Percentiles rank a stretch among this genome's conserved stretches.
Evolutionary conservation across 2,113 vertebrate species (phyloP).

Genomic region (Prolemur simus): DNA sequence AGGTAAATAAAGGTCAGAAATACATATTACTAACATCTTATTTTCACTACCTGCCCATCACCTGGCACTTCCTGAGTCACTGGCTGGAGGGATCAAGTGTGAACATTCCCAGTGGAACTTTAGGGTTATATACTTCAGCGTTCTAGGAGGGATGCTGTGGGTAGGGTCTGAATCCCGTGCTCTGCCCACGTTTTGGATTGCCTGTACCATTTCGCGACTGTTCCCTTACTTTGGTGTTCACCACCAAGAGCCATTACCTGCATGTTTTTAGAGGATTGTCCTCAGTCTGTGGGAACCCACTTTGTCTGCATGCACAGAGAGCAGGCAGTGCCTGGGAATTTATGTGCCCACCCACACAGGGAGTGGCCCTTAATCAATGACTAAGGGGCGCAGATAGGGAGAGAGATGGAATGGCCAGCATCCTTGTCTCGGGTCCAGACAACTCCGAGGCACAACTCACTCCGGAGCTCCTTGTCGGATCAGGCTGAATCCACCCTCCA

Average conservation of each 20-base stretch:
- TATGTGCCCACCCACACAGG: rapidly evolving
- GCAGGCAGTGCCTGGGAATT: neutral
- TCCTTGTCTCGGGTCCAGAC: neutral
- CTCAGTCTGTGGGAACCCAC: neutral
- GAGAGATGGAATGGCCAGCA: neutral
- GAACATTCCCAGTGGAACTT: neutral
- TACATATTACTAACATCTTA: neutral
- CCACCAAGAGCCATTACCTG: neutral
- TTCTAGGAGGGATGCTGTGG: neutral
- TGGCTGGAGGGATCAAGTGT: neutral
- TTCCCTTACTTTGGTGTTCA: neutral
- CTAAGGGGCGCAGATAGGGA: neutral
- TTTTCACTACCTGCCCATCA: too few species aligned
- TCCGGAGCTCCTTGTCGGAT: neutral
- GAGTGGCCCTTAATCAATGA: neutral
- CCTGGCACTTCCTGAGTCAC: neutral
- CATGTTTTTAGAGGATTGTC: neutral
- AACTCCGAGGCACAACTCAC: neutral
- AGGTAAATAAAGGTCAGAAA: neutral
- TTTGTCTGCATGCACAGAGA: neutral
- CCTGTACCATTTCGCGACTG: neutral
- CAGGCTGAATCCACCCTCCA: neutral
- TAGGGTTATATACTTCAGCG: neutral
- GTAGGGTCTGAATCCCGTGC: neutral
- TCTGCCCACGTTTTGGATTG: neutral